phyloP scores from a whole-genome alignment of 2,797 vertebrate species.

The Anguilla pacifica region DNA sequence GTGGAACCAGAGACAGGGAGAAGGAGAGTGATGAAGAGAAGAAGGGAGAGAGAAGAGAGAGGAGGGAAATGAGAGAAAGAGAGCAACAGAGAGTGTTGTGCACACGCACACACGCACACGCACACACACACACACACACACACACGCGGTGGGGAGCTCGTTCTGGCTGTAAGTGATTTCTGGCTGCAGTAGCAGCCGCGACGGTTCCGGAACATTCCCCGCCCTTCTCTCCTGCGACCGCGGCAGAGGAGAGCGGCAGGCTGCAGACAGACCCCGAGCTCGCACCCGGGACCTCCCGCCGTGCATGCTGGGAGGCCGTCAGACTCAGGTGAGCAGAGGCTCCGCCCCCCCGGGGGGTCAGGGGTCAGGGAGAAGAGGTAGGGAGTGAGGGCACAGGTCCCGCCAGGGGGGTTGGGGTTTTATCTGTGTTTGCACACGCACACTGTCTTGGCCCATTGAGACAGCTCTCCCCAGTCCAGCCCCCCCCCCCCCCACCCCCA shows the following conservation, averaged over 20 bases:
- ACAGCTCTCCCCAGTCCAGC: neutral
- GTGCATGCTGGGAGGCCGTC: constrained; percentile 14
- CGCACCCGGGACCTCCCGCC: neutral
- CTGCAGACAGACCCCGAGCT: neutral
- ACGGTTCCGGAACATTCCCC: neutral
- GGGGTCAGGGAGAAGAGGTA: neutral
- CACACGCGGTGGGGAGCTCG: neutral
- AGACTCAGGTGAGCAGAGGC: neutral
- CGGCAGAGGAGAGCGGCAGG: constrained; percentile 4
- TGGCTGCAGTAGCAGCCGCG: neutral
- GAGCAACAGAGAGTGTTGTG: constrained; percentile 47
- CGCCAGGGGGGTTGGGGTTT: no score
- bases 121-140: constrained; percentile 31
- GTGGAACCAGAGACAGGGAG: constrained; percentile 11
- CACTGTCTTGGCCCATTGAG: neutral
- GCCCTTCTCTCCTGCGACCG: neutral
- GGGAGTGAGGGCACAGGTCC: no score
- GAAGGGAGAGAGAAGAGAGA: neutral
- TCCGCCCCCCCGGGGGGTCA: neutral
- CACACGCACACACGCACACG: constrained; percentile 25
- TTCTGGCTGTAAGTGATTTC: neutral
- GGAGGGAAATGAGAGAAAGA: neutral
- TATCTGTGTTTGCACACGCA: neutral
- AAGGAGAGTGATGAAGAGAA: constrained; percentile 27
- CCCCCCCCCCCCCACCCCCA: neutral